phyloP scores from a whole-genome alignment of 2,888 invertebrate species.

The Drosophila subsilvestris region DNA sequence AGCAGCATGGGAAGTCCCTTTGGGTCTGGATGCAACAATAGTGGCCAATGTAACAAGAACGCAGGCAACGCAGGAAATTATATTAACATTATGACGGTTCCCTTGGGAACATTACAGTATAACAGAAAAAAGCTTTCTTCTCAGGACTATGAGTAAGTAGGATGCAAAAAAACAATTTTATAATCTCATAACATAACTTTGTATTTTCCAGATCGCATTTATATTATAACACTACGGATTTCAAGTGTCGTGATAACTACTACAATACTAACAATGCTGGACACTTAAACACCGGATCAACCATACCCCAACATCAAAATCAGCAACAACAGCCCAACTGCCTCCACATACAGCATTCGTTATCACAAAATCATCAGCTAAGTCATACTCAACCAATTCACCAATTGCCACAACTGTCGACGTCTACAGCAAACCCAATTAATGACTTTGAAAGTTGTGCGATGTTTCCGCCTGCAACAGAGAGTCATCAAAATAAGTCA shows the following conservation, averaged over 20 bases:
- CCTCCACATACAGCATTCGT: slow-evolving; percentile 72
- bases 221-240: slow-evolving; percentile 82
- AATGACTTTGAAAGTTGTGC: slow-evolving; percentile 77
- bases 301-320: slow-evolving; percentile 61
- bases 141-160: slow-evolving; percentile 84
- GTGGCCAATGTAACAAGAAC: slow-evolving; percentile 61
- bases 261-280: slow-evolving; percentile 73
- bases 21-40: slow-evolving; percentile 57
- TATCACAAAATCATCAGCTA: slow-evolving; percentile 56
- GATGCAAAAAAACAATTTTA: neutral
- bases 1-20: slow-evolving; percentile 53
- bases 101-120: slow-evolving; percentile 82
- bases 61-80: slow-evolving; percentile 76
- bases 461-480: slow-evolving; percentile 78
- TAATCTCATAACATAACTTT: neutral
- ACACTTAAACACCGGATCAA: slow-evolving; percentile 49
- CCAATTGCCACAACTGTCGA: slow-evolving; percentile 58
- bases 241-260: slow-evolving; percentile 83
- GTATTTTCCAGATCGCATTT: slow-evolving; percentile 78
- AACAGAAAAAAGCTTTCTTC: slow-evolving; percentile 83
- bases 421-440: slow-evolving; percentile 62
- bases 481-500: slow-evolving; percentile 75
- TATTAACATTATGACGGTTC: slow-evolving; percentile 83
- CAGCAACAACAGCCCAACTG: slow-evolving; percentile 59
- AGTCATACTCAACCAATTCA: slow-evolving; percentile 49